Evolutionary conservation across 2,888 invertebrate species (phyloP), one percentile per base, ranked within the genome.

Genomic region (Brachypterus glaber): DNA sequence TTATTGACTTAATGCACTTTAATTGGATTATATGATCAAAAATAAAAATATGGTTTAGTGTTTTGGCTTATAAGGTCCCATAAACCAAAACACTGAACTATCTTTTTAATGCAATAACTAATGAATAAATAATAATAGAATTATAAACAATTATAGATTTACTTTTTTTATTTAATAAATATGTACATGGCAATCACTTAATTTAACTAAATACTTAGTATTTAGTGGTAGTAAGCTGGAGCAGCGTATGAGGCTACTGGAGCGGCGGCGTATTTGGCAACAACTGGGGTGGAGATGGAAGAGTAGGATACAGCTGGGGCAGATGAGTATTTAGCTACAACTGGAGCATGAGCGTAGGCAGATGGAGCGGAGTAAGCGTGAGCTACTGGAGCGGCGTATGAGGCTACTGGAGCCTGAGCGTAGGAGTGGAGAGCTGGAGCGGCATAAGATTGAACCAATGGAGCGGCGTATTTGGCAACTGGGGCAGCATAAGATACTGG

Each of bases 401-500:
- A 44, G 24, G 39, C 54, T 37, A 45, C 46, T 14, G 35, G 43
- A 16, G 38, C 21, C 17, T 47, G 30, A 21, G 40, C 42, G 31
- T 43, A 37, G n/a, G 47, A 25, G 27, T 5, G 12, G 2, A 33
- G 21, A 14, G 39, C 42, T 26, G 41, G 36, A 18, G 35, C 29
- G 33, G 49, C 47, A 59, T 62, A 14, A 11, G 37, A 37, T 11
- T 35, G 35, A 15, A 30, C 9, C 16, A 36, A 33, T 1, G 45
- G 41, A 15, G 55, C 47, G 21, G 53, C 52, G 30, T 63, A 63
- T 7, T 60, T 55, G 45, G 39, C 37, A 9, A 40, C 30, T 40
- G 65, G 44, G 1, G 69, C 68, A 41, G 66, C 62, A 47, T 67
- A 67, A 37, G 43, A 21, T 26, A 45, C 33, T 31, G 43, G 44